phyloP scores from a whole-genome alignment of 92 coral and sea anemone genomes.

The Umimayanthus chanpuru region DNA sequence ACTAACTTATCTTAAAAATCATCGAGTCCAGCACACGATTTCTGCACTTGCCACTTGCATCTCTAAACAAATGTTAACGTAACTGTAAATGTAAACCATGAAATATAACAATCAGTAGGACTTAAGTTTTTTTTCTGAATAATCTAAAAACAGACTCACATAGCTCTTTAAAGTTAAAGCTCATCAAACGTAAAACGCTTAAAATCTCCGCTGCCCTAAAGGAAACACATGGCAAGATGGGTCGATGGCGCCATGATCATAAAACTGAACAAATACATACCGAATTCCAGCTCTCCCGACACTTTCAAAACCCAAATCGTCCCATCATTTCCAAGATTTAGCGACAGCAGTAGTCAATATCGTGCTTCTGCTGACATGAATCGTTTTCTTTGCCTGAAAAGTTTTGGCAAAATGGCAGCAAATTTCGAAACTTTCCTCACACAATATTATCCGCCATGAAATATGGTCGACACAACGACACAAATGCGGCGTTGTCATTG shows the following conservation, averaged over 20 bases:
- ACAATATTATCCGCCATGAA: slow-evolving; percentile 48
- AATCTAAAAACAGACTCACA: background rate
- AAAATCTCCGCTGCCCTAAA: background rate
- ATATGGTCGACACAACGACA: slow-evolving; percentile 59
- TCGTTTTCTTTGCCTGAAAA: slow-evolving; percentile 9
- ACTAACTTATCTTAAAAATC: too few relatives aligned
- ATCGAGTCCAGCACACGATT: too few relatives aligned
- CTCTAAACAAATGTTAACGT: background rate
- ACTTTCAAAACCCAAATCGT: slow-evolving; percentile 1
- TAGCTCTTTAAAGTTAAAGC: background rate
- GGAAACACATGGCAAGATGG: slow-evolving; percentile 25
- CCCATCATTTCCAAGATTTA: slow-evolving; percentile 1
- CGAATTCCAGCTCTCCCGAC: slow-evolving; percentile 15
- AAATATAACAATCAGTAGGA: background rate
- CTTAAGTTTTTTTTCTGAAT: background rate
- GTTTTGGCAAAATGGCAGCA: slow-evolving; percentile 24
- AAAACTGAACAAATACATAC: slow-evolving; percentile 17
- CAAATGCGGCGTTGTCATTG: slow-evolving; percentile 54
- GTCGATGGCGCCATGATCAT: background rate
- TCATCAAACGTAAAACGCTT: background rate
- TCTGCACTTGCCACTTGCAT: background rate
- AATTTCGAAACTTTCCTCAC: slow-evolving; percentile 39
- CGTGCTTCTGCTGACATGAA: background rate
- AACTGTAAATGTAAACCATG: slow-evolving; percentile 10
- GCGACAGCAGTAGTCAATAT: background rate